Evolutionary conservation across 30 jellyfish, hydroid and myxozoan species (phyloP).

Genomic region (Mastigias papua): DNA sequence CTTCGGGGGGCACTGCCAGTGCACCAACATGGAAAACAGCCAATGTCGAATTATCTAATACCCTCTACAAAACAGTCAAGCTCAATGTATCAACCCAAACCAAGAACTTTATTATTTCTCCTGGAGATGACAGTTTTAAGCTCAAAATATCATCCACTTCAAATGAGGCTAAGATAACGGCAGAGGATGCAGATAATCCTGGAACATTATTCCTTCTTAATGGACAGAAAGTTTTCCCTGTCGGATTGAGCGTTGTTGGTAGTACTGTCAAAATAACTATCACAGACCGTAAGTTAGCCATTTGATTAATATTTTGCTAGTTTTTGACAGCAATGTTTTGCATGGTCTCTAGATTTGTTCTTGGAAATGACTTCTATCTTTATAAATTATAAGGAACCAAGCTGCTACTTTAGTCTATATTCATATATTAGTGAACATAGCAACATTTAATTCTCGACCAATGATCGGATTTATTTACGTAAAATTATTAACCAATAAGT

Average conservation of each 20-base stretch:
- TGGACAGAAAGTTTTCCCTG: slow-evolving; percentile 76
- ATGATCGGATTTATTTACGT: too few species aligned
- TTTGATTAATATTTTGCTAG: not conserved
- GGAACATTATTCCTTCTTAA: slow-evolving; percentile 84
- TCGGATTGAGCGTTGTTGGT: slow-evolving; percentile 82
- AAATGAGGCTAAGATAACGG: slow-evolving; percentile 81
- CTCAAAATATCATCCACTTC: slow-evolving; percentile 92
- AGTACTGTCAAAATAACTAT: slow-evolving; percentile 80
- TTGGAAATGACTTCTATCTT: too few species aligned
- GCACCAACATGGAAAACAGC: slow-evolving; percentile 98
- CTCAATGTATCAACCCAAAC: slow-evolving; percentile 85
- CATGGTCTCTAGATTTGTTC: too few species aligned
- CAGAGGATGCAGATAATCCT: slow-evolving; percentile 91
- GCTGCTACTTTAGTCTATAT: too few species aligned
- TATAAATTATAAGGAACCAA: too few species aligned
- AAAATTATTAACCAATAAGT: too few species aligned
- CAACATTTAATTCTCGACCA: too few species aligned
- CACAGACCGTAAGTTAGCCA: slow-evolving; percentile 83
- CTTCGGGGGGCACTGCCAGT: slow-evolving; percentile 87
- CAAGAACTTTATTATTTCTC: slow-evolving; percentile 80
- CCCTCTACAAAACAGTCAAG: slow-evolving; percentile 78
- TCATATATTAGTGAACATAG: too few species aligned
- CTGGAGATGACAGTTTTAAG: slow-evolving; percentile 77
- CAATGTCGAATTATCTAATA: slow-evolving; percentile 76
- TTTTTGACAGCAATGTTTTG: too few species aligned